Evolutionary conservation across 1,140 invertebrate genomes (phyloP).

Genomic region (Acromyrmex heyeri): DNA sequence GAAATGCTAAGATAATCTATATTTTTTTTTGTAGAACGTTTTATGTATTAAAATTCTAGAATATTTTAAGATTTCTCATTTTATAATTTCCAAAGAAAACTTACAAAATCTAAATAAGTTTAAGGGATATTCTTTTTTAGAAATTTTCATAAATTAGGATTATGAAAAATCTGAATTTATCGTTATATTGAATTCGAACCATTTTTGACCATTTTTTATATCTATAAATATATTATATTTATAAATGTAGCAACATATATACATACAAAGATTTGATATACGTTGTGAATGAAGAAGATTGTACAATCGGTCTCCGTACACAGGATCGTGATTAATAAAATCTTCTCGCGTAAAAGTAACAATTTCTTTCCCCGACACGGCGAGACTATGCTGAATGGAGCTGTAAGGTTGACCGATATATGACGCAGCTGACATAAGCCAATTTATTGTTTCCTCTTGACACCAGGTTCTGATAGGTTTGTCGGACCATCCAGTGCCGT

Average conservation of each 20-base stretch:
- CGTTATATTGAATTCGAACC: background rate
- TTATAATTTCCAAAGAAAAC: too few relatives aligned
- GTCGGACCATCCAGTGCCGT: slow-evolving; percentile 86
- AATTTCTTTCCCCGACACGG: slow-evolving; percentile 85
- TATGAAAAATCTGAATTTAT: too few relatives aligned
- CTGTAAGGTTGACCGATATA: slow-evolving; percentile 84
- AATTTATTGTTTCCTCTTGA: slow-evolving; percentile 87
- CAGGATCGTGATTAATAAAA: slow-evolving; percentile 84
- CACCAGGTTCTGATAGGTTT: slow-evolving; percentile 87
- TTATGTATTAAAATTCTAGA: too few relatives aligned
- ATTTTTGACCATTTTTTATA: background rate
- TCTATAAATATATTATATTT: background rate
- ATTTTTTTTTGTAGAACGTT: too few relatives aligned
- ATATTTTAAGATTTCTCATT: too few relatives aligned
- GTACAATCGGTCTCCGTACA: slow-evolving; percentile 85
- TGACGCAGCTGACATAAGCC: slow-evolving; percentile 86
- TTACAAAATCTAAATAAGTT: too few relatives aligned
- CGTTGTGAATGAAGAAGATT: slow-evolving; percentile 85
- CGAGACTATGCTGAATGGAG: slow-evolving; percentile 85
- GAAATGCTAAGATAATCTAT: too few relatives aligned
- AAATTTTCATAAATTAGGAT: too few relatives aligned
- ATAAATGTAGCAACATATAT: background rate
- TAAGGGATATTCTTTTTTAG: too few relatives aligned
- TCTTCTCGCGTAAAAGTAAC: slow-evolving; percentile 85
- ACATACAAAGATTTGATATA: slow-evolving; percentile 80